Evolutionary conservation across 2,113 vertebrate genomes (phyloP), one percentile per base, ranked within the genome.

Genomic region (Sporophila hypoxantha): DNA sequence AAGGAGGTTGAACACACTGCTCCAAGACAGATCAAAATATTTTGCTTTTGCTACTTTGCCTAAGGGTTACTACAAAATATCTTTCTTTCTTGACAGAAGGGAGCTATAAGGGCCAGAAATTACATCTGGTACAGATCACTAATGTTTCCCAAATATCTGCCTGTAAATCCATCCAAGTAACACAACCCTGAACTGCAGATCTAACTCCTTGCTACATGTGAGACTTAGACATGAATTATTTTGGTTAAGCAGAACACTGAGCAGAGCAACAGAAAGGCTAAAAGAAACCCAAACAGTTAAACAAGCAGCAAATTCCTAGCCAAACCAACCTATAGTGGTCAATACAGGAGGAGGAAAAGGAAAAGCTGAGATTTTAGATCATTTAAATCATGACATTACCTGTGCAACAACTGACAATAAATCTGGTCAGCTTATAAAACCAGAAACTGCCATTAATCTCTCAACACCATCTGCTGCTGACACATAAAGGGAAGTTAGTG

Each of bases 81-180:
- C 61, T n/a, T 82, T 88, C 62, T 78, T 85, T 80, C 76, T 70
- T 75, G 79, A 87, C 73, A 87, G 87, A 74, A 91, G 14, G 34
- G 46, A 53, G 36, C 37, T 77, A 6, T 37, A 70, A 80, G 27
- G 80, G 81, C 65, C 83, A 89, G 82, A 85, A 92, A 61, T 78
- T 76, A 83, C 92, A 93, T 83, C 81, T 94, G 90, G 86, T 88
- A 73, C 23, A 77, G 77, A 92, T 88, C 76, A 92, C 53, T 71
- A 3, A 36, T 42, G 34, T 89, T 88, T 88, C 74, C 74, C 57
- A 78, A 91, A 89, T 86, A 92, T 65, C 74, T 86, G 77, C 21
- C 37, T 73, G 66, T 46, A 75, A 84, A 91, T 71, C 41, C 69
- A 78, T 68, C 49, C 83, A 75, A 93, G 25, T 34, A 92, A 82